Conservation (phyloP, 2,888 invertebrate genomes). For the Athalia rosae region DNA sequence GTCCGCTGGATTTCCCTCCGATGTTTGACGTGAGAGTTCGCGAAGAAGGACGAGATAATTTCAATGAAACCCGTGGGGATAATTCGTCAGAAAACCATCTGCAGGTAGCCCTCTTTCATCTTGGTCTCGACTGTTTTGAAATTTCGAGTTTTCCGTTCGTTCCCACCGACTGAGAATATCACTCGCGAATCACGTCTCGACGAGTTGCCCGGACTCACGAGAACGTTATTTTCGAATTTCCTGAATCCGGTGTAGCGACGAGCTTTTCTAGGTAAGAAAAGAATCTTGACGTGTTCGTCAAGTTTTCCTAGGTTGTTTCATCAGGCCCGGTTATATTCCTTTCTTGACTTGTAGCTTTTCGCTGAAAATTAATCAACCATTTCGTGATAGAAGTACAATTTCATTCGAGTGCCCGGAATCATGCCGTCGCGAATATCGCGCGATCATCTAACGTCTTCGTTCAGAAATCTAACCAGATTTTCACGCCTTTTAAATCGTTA, state of each 20-base stretch:
- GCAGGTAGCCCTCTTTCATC: constrained; percentile 39
- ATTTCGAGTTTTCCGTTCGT: neutral
- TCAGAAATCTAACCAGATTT: neutral
- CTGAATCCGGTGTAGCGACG: neutral
- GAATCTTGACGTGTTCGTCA: neutral
- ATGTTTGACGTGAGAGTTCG: neutral
- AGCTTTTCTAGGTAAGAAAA: neutral
- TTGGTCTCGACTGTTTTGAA: neutral
- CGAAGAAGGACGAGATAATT: neutral
- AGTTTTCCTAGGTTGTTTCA: neutral
- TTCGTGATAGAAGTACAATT: constrained; percentile 14
- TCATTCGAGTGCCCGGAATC: constrained; percentile 27
- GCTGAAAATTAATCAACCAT: constrained; percentile 42
- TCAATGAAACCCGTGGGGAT: neutral
- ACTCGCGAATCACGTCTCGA: neutral
- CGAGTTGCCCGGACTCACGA: constrained; percentile 13
- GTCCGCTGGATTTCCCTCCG: neutral
- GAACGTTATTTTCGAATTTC: neutral
- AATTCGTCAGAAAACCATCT: constrained; percentile 60
- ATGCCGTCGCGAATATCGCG: neutral
- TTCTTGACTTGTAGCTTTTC: neutral
- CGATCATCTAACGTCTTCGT: too few relatives aligned
- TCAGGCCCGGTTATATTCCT: neutral
- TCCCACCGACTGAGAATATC: neutral
- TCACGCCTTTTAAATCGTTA: too few relatives aligned